These are phyloP conservation scores for Porphyrio hochstetteri DNA, from an alignment of 2,113 vertebrate genomes.

Conservation along the genomic window DNA sequence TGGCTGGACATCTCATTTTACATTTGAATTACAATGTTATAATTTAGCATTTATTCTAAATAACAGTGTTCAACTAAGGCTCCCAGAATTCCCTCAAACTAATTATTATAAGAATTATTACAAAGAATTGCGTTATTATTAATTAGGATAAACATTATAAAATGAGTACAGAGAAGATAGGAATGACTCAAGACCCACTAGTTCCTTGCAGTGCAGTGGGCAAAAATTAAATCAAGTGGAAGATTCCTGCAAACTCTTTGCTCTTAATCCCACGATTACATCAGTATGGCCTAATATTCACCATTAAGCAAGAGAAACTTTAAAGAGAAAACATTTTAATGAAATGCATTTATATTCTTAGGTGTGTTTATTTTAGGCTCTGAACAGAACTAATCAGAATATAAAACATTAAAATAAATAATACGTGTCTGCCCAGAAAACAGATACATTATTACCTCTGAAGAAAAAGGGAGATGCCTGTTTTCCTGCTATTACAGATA, in stretches of 20 bases:
- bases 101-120: conserved; percentile 10
- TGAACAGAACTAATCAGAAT: neutral
- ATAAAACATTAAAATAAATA: conserved; percentile 23
- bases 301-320: conserved; percentile 18
- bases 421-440: neutral
- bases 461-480: neutral
- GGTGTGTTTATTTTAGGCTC: conserved; percentile 22
- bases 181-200: neutral
- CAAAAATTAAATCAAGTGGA: conserved; percentile 17
- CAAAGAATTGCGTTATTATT: neutral
- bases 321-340: neutral
- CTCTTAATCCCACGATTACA: neutral
- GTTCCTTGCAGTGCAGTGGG: neutral
- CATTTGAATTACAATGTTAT: neutral
- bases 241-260: neutral
- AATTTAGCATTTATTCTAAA: neutral
- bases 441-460: neutral
- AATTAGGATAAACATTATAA: conserved; percentile 19
- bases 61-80: neutral
- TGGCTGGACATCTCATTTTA: neutral
- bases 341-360: neutral
- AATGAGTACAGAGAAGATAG: conserved; percentile 16
- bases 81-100: neutral
- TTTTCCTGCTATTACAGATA: neutral
- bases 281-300: neutral